These are phyloP conservation scores for Odocoileus hemionus DNA, from an alignment of 2,113 vertebrate species.

Conservation along the genomic window DNA sequence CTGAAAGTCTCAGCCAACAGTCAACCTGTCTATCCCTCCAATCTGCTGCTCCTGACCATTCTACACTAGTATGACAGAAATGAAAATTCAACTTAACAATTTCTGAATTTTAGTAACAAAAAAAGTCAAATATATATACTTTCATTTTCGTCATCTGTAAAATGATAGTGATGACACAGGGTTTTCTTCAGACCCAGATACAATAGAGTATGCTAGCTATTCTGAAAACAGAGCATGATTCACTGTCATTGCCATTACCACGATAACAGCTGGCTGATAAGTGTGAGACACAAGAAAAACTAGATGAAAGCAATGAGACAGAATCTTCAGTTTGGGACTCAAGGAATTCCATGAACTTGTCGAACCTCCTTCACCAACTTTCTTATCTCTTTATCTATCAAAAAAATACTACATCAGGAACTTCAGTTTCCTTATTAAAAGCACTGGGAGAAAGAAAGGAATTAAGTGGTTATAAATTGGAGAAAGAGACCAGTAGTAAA, in stretches of 20 bases:
- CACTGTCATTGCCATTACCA: not conserved
- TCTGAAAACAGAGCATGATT: not conserved
- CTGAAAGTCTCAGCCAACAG: not conserved
- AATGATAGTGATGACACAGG: not conserved
- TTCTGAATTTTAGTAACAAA: not conserved
- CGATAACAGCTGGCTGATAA: not conserved
- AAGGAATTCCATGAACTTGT: not conserved
- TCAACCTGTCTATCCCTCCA: not conserved
- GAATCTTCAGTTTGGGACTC: not conserved
- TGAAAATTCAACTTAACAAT: not conserved
- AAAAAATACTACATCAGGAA: conserved; percentile 4
- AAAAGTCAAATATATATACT: not conserved
- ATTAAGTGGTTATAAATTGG: not conserved
- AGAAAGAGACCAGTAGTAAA: not conserved
- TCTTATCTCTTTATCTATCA: not conserved
- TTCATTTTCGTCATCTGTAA: not conserved
- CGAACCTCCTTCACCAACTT: not conserved
- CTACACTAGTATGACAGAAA: not conserved
- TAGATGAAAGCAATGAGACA: not conserved
- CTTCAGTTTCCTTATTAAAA: not conserved
- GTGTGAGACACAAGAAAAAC: conserved; percentile 12
- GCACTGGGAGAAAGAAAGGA: not conserved
- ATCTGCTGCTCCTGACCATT: not conserved
- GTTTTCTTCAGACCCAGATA: not conserved
- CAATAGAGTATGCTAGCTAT: not conserved